A percentile compares a stretch with the other conserved stretches of the same genome.
Evolutionary conservation across 2,888 invertebrate genomes (phyloP).

Genomic region (Meandrusa payeni): DNA sequence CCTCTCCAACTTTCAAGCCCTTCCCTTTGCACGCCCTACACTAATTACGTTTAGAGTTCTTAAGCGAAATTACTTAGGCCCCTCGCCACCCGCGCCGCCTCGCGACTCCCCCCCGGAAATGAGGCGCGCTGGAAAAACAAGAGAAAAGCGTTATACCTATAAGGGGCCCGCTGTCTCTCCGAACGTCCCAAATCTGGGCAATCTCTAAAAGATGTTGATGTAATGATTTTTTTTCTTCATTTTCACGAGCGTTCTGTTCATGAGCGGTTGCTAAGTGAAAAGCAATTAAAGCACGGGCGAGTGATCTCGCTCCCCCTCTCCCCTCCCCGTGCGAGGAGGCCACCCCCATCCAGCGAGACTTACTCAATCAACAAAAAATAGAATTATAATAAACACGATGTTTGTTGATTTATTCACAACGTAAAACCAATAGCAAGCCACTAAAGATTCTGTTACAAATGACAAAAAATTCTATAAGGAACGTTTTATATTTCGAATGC

Average conservation of each 20-base stretch:
- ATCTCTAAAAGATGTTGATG: slow-evolving; percentile 79
- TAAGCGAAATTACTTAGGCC: slow-evolving; percentile 86
- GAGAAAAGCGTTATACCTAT: slow-evolving; percentile 72
- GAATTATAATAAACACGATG: slow-evolving; percentile 40
- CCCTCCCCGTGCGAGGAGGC: slow-evolving; percentile 36
- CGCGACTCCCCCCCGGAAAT: slow-evolving; percentile 74
- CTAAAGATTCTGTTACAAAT: no score
- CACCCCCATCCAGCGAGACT: slow-evolving; percentile 45
- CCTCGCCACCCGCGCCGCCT: slow-evolving; percentile 69
- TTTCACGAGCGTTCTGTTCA: slow-evolving; percentile 74
- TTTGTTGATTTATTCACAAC: slow-evolving; percentile 15
- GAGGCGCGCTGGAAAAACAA: slow-evolving; percentile 79
- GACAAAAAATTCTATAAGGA: no score
- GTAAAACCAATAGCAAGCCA: background rate
- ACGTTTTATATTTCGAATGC: no score
- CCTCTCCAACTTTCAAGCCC: slow-evolving; percentile 83
- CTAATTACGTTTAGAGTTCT: slow-evolving; percentile 86
- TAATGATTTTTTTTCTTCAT: slow-evolving; percentile 79
- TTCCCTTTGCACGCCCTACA: slow-evolving; percentile 83
- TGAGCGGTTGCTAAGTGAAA: slow-evolving; percentile 81
- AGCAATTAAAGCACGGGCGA: slow-evolving; percentile 81
- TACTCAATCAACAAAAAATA: slow-evolving; percentile 67
- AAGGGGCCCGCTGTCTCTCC: slow-evolving; percentile 70
- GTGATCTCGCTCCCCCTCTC: slow-evolving; percentile 68
- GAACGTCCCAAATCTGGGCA: slow-evolving; percentile 77